Evolutionary conservation across 2,113 vertebrate genomes (phyloP).

Genomic region (Malurus elegans): DNA sequence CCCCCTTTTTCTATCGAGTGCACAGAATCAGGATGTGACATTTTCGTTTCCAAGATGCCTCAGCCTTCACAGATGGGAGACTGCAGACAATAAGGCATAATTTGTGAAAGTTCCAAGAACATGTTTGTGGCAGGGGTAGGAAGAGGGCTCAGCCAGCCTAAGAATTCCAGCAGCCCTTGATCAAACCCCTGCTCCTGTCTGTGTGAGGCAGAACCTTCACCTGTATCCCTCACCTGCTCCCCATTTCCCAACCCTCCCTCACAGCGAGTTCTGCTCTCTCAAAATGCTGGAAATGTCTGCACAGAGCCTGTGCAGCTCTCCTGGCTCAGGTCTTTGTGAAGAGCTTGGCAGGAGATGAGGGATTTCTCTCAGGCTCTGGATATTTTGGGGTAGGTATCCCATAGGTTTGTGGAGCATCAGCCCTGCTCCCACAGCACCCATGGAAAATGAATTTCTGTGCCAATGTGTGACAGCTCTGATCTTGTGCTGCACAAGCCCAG

Average conservation of each 20-base stretch:
- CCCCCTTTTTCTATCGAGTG: not conserved
- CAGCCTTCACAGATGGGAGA: not conserved
- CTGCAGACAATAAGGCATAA: not conserved
- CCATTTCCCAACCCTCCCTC: fast-evolving
- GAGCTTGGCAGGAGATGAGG: not conserved
- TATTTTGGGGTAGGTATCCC: not conserved
- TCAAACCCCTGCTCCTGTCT: not conserved
- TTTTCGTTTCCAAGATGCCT: not conserved
- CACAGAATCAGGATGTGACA: not conserved
- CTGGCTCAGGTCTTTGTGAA: not conserved
- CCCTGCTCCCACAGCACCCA: not conserved
- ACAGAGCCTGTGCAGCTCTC: not conserved
- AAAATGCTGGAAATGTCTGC: not conserved
- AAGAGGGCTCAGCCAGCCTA: slow-evolving; percentile 21
- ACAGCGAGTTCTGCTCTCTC: fast-evolving
- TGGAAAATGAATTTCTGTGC: not conserved
- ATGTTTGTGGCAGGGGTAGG: not conserved
- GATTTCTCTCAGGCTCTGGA: not conserved
- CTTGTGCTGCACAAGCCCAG: not conserved
- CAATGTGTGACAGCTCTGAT: fast-evolving
- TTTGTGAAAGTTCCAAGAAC: slow-evolving; percentile 54
- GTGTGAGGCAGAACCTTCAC: not conserved
- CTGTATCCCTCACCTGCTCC: fast-evolving
- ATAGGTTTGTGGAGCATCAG: not conserved
- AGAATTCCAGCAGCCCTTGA: not conserved